Percentiles rank a stretch among this genome's conserved stretches.
Conservation (phyloP, 2,888 invertebrate species). For the Tridacna crocea region DNA sequence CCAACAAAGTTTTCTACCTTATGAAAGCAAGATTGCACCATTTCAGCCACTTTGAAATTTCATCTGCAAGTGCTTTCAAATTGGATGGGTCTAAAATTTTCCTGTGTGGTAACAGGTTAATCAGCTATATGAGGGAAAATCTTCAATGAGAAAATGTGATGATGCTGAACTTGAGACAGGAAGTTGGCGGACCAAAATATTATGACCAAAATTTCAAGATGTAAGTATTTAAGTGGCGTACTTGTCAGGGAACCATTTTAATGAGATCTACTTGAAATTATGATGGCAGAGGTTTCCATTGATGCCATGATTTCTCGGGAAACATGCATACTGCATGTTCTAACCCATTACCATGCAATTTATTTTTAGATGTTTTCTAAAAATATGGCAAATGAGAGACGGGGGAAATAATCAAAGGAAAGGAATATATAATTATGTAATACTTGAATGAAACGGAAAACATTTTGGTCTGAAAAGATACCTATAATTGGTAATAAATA, state of each 20-base stretch:
- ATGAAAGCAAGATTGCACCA: no score
- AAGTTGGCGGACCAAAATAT: conserved; percentile 29
- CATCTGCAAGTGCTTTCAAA: no score
- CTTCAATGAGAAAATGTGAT: conserved; percentile 17
- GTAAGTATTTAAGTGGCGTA: conserved; percentile 39
- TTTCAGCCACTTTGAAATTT: no score
- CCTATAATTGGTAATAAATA: no score
- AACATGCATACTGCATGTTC: not conserved
- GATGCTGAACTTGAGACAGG: conserved; percentile 13
- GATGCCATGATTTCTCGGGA: conserved; percentile 1
- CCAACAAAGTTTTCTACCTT: no score
- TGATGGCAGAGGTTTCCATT: conserved; percentile 7
- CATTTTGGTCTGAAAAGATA: not conserved
- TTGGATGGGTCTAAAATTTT: no score
- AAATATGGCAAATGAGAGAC: no score
- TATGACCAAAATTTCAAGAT: conserved; percentile 19
- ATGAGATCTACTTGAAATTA: conserved; percentile 31
- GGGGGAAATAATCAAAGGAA: no score
- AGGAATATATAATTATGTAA: no score
- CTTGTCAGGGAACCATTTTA: conserved; percentile 34
- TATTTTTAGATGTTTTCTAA: no score
- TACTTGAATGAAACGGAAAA: not conserved
- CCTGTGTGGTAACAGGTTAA: no score
- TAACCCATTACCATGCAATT: not conserved
- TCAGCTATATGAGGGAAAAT: not conserved